Evolutionary conservation across 2,888 invertebrate genomes (phyloP).

Genomic region (Liposcelis brunnea): DNA sequence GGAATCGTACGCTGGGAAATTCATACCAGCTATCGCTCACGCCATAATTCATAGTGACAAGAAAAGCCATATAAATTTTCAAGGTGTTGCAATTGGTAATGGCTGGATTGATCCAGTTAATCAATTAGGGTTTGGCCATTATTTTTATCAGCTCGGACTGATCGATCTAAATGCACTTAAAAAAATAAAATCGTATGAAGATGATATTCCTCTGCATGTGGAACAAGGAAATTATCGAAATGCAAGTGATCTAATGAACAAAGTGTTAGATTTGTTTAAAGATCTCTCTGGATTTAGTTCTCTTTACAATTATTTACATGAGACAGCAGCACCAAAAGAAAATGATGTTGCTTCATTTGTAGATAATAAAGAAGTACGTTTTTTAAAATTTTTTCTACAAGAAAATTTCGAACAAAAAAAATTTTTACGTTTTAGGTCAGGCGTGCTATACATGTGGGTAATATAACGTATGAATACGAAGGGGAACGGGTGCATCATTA

Average conservation of each 20-base stretch:
- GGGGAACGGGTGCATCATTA: constrained; percentile 43
- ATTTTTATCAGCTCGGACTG: constrained; percentile 58
- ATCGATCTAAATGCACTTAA: constrained; percentile 48
- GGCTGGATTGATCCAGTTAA: constrained; percentile 61
- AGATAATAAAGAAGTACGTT: too few relatives aligned
- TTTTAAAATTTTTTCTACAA: too few relatives aligned
- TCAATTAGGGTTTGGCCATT: constrained; percentile 60
- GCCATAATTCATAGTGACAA: constrained; percentile 34
- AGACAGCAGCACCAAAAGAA: too few relatives aligned
- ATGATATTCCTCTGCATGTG: constrained; percentile 30
- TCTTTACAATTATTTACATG: constrained; percentile 1
- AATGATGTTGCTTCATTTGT: too few relatives aligned
- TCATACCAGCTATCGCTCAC: constrained; percentile 58
- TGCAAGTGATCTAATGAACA: constrained; percentile 38
- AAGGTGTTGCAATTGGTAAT: constrained; percentile 58
- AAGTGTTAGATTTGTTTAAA: constrained; percentile 31
- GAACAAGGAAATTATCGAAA: constrained; percentile 57
- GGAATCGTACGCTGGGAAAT: constrained; percentile 76
- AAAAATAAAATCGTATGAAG: too few relatives aligned
- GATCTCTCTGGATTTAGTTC: background rate
- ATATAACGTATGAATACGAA: constrained; percentile 46
- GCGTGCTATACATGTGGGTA: constrained; percentile 67
- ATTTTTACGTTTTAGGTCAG: constrained; percentile 32
- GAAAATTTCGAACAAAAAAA: too few relatives aligned
- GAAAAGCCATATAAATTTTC: constrained; percentile 48